These are phyloP conservation scores for Mayetiola destructor DNA, from an alignment of 2,888 invertebrate species.

Conservation along the genomic window DNA sequence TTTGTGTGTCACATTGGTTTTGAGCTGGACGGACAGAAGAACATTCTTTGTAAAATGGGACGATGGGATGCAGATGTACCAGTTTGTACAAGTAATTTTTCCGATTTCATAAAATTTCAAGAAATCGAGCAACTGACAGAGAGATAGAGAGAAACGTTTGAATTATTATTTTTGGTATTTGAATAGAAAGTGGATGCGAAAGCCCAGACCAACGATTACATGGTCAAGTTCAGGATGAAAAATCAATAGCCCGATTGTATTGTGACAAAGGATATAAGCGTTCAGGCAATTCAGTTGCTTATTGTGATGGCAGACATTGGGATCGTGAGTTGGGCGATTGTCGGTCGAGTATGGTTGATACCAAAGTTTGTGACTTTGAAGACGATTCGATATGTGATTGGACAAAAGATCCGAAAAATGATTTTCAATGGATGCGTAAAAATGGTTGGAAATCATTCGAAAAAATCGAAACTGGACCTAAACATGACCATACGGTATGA, in stretches of 20 bases:
- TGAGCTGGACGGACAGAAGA: not conserved
- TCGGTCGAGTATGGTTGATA: slow-evolving; percentile 20
- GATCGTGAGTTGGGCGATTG: slow-evolving; percentile 53
- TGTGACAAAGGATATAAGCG: slow-evolving; percentile 50
- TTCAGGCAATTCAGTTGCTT: slow-evolving; percentile 45
- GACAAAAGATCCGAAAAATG: slow-evolving; percentile 52
- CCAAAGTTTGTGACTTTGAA: slow-evolving; percentile 30
- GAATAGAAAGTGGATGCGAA: slow-evolving; percentile 48
- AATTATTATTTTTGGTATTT: not conserved
- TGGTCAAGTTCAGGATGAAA: slow-evolving; percentile 39
- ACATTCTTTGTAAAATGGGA: not conserved
- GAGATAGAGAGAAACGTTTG: not conserved
- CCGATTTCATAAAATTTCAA: not conserved
- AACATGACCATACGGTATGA: slow-evolving; percentile 54
- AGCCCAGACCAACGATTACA: slow-evolving; percentile 32
- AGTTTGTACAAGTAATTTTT: slow-evolving; percentile 13
- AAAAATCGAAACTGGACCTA: slow-evolving; percentile 47
- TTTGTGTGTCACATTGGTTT: not conserved
- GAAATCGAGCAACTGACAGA: no score
- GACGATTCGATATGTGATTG: slow-evolving; percentile 57
- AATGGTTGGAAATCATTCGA: slow-evolving; percentile 34
- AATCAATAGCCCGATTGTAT: slow-evolving; percentile 48
- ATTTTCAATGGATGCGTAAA: slow-evolving; percentile 59
- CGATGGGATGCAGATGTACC: slow-evolving; percentile 10
- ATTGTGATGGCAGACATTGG: slow-evolving; percentile 59